phyloP scores from a whole-genome alignment of 2,113 vertebrate genomes.

The Romanogobio albipinnatus region DNA sequence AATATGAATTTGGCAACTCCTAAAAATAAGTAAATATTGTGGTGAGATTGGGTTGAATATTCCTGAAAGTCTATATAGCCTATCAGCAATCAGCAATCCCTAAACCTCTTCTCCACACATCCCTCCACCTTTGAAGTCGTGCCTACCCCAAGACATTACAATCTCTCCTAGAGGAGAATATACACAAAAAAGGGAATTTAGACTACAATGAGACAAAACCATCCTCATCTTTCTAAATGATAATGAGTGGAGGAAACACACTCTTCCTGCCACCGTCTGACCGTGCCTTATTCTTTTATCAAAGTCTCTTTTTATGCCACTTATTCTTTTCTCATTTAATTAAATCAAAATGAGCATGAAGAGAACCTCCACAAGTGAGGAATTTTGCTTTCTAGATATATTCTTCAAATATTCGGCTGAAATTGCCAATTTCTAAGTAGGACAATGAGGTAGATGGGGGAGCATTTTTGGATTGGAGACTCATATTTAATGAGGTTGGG shows the following conservation, averaged over 20 bases:
- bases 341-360: constrained; percentile 68
- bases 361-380: constrained; percentile 58
- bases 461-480: background rate
- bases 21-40: no score
- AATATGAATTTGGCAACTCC: no score
- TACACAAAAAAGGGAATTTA: constrained; percentile 69
- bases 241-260: constrained; percentile 1
- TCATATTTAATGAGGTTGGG: constrained; percentile 10
- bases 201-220: constrained; percentile 38
- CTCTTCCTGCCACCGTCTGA: constrained; percentile 5
- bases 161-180: constrained; percentile 60
- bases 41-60: no score
- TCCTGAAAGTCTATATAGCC: background rate
- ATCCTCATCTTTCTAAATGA: constrained; percentile 20
- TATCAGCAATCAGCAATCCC: constrained; percentile 17
- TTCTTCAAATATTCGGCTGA: constrained; percentile 68
- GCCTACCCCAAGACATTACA: constrained; percentile 59
- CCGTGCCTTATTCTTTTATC: background rate
- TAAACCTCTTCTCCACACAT: constrained; percentile 44
- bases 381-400: constrained; percentile 67
- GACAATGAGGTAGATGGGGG: constrained; percentile 54
- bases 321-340: constrained; percentile 45
- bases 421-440: constrained; percentile 64
- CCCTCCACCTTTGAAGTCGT: constrained; percentile 57
- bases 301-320: background rate